Evolutionary conservation across 2,888 invertebrate species (phyloP), one percentile per base, ranked within the genome.

Genomic region (Anorthoa munda): DNA sequence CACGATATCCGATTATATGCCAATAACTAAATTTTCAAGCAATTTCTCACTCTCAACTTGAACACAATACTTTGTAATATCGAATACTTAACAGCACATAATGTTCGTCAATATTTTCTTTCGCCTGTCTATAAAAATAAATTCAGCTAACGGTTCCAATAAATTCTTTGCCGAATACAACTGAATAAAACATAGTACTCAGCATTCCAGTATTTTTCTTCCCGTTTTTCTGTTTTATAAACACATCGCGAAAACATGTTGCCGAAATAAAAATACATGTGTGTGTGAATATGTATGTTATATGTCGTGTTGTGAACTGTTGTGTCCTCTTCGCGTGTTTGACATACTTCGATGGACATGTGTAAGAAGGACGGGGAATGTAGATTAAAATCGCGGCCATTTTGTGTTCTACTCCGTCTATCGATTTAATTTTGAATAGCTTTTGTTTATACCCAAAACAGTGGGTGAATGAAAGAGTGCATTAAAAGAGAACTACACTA

Each of bases 61-160:
- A 31, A 23, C 31, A n/a, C n/a, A 64, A 21, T 9, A 26, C 21
- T 56, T 55, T 1, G 17, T 7, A 15, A 23, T 39, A 48, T 48
- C 59, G 46, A 48, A 39, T 39, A 39, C 39, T 39, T 39, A 13
- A 48, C 80, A 74, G 53, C 53, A 45, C 56, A 45, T n/a, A 39
- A 39, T 2, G 61, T 12, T 59, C 58, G 39, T 72, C 66, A 77
- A 81, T 82, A 72, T 82, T 64, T 66, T 66, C 75, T 76, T 81
- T 76, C 5, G 21, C 11, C 18, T 46, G 51, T 46, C 23, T 75
- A 46, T 70, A 59, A 64, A 72, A 72, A 79, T 77, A 79, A 77
- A 77, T 79, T 81, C 66, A 3, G 59, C 72, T 58, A 72, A 66
- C 82, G 59, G 79, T 48, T 48, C n/a, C 82, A 67, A 82, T 82